A percentile compares a stretch with the other conserved stretches of the same genome.
Evolutionary conservation across 2,888 invertebrate genomes (phyloP).

Genomic region (Oegoconia quadripuncta): DNA sequence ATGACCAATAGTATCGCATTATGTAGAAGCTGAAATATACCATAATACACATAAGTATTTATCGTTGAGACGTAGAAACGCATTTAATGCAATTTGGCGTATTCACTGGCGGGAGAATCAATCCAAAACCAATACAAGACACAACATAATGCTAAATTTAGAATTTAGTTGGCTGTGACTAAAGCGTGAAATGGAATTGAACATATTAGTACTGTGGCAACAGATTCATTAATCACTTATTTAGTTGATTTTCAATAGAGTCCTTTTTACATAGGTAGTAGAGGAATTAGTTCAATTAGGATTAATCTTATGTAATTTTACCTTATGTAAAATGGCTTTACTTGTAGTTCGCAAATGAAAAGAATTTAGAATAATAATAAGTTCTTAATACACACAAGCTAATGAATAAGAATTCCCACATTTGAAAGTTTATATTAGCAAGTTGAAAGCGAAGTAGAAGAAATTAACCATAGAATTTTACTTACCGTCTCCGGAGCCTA

Average conservation of each 20-base stretch:
- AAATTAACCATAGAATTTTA: slow-evolving; percentile 25
- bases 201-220: slow-evolving; percentile 54
- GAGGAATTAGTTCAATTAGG: background rate
- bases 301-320: background rate
- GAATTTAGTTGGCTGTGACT: slow-evolving; percentile 77
- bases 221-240: slow-evolving; percentile 19
- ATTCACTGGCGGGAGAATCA: slow-evolving; percentile 32
- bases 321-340: background rate
- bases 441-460: slow-evolving; percentile 32
- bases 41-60: slow-evolving; percentile 67
- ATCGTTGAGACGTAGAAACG: slow-evolving; percentile 30
- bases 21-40: slow-evolving; percentile 78
- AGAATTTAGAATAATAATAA: too few species aligned
- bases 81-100: slow-evolving; percentile 35
- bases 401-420: slow-evolving; percentile 34
- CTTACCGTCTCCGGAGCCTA: slow-evolving; percentile 70
- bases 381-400: slow-evolving; percentile 34
- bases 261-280: background rate
- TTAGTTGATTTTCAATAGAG: background rate
- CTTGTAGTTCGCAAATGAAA: too few species aligned
- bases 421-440: slow-evolving; percentile 30
- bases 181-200: slow-evolving; percentile 70
- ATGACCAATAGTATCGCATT: slow-evolving; percentile 74
- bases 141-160: slow-evolving; percentile 73
- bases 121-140: slow-evolving; percentile 79